These are phyloP conservation scores for Drosophila orosa DNA, from an alignment of 1,140 invertebrate genomes.

Conservation along the genomic window DNA sequence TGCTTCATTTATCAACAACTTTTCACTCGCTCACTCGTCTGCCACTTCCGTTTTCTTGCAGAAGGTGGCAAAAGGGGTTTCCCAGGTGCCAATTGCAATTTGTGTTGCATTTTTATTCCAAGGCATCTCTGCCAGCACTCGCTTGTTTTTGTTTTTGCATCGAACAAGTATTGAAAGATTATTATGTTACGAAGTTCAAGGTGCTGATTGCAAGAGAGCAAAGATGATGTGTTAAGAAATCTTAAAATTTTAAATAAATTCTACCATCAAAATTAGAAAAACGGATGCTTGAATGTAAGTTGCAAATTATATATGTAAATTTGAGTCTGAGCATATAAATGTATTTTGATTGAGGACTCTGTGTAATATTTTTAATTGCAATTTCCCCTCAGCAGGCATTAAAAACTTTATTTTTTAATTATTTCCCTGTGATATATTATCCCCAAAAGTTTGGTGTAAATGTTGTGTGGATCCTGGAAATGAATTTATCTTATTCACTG, in stretches of 20 bases:
- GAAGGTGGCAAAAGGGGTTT: constrained; percentile 7
- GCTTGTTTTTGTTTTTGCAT: neutral
- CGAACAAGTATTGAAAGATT: constrained; percentile 17
- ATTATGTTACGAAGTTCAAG: constrained; percentile 55
- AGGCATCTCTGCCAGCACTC: constrained; percentile 15
- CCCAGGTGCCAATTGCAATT: constrained; percentile 79
- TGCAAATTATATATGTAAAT: neutral
- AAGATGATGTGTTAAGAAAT: neutral
- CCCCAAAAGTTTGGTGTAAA: constrained; percentile 7
- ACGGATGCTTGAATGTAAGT: too few relatives aligned
- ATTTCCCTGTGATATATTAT: constrained; percentile 1
- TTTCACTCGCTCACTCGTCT: constrained; percentile 59
- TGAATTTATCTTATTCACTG: constrained; percentile 45
- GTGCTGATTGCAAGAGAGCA: constrained; percentile 20
- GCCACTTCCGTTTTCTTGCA: constrained; percentile 42
- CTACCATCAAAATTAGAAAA: neutral
- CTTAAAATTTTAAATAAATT: too few relatives aligned
- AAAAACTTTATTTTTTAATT: constrained; percentile 9
- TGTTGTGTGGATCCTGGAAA: constrained; percentile 13
- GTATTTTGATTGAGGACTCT: neutral
- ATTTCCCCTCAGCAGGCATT: neutral
- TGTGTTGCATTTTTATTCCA: constrained; percentile 79
- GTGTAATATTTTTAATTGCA: neutral
- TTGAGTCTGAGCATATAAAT: neutral
- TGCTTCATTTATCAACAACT: constrained; percentile 75